Percentiles rank a stretch among this genome's conserved stretches.
These are phyloP conservation scores for Zapus hudsonius DNA, from an alignment of 2,113 vertebrate genomes.

Conservation along the genomic window DNA sequence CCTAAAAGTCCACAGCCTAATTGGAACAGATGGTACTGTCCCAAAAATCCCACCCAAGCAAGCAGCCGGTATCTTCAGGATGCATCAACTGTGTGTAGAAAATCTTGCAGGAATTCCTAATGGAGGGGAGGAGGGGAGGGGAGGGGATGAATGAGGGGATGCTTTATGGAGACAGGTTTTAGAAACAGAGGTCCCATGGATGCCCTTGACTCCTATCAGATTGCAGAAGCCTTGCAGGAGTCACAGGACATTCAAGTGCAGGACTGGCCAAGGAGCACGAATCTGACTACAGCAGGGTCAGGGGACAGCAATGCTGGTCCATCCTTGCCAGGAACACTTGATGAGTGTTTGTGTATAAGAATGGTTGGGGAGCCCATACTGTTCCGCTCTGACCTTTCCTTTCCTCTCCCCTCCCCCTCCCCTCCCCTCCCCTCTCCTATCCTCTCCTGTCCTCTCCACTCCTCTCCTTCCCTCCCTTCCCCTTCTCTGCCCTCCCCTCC, in stretches of 20 bases:
- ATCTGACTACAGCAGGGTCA: no score
- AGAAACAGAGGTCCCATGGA: not conserved
- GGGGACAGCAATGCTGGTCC: not conserved
- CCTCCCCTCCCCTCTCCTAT: not conserved
- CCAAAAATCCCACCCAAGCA: not conserved
- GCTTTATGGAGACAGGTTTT: not conserved
- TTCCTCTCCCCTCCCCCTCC: no score
- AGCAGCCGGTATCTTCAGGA: not conserved
- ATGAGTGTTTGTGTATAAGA: not conserved
- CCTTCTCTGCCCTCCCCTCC: no score
- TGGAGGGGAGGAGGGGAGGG: not conserved
- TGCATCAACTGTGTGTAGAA: not conserved
- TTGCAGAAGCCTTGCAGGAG: not conserved
- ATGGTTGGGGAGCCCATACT: not conserved
- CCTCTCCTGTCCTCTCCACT: not conserved
- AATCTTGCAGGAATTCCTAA: not conserved
- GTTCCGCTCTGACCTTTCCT: no score
- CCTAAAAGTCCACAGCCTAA: not conserved
- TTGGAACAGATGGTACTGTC: not conserved
- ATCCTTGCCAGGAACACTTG: not conserved
- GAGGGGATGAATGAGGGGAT: not conserved
- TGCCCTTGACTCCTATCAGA: not conserved
- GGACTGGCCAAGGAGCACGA: not conserved
- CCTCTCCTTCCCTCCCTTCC: no score
- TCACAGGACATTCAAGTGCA: accelerated